Conservation (phyloP, 2,797 vertebrate genomes). For the Erithacus rubecula region DNA sequence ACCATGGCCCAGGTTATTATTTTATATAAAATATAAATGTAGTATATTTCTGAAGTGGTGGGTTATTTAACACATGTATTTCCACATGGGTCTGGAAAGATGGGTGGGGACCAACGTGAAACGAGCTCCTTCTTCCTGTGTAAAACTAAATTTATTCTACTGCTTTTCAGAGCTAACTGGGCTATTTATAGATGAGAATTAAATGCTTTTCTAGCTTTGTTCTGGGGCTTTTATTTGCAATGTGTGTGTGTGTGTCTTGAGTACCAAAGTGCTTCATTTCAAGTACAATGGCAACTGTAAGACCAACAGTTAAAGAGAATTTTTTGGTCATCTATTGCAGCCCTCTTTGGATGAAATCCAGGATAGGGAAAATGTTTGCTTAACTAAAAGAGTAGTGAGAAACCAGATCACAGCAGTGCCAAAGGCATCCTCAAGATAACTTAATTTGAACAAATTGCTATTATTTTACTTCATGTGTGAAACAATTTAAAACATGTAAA, state of each 20-base stretch:
- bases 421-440: background rate
- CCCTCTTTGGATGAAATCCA: background rate
- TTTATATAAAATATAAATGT: conserved; percentile 49
- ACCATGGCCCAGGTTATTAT: conserved; percentile 2
- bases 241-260: background rate
- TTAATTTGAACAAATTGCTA: background rate
- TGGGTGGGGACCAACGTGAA: background rate
- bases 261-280: background rate
- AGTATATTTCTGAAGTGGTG: background rate
- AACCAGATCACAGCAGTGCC: background rate
- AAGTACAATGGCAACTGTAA: background rate
- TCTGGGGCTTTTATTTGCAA: background rate
- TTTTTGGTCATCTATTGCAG: background rate
- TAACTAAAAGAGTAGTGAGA: background rate
- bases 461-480: background rate
- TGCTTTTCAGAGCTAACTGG: background rate
- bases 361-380: background rate
- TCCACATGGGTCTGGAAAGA: conserved; percentile 21
- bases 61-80: conserved; percentile 33
- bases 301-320: background rate
- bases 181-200: conserved; percentile 8
- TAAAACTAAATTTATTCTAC: background rate
- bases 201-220: conserved; percentile 4
- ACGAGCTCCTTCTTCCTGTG: background rate
- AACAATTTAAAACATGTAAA: background rate